Base-by-base conservation (phyloP, 37 sponge, comb jelly and placozoan species). In the Spongilla lacustris region DNA sequence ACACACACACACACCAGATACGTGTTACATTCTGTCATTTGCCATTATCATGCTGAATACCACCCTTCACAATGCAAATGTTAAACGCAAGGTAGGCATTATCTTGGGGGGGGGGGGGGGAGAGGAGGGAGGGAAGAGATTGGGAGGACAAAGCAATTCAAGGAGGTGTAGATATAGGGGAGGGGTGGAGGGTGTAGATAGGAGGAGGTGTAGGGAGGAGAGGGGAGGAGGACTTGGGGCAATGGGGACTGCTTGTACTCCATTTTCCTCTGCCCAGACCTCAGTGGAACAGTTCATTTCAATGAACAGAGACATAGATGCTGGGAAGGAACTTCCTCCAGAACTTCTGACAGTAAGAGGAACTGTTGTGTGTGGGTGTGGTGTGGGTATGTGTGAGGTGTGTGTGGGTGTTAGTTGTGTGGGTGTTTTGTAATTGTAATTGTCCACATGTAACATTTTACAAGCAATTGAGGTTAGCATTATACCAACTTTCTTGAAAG, bases 1-100 rank as follows among this genome's bases (percentile, higher is more conserved):
- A n/a, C n/a, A n/a, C n/a, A n/a, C n/a, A n/a, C n/a, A n/a, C n/a
- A n/a, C n/a, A n/a, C n/a, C 78, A 90, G 98, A 98, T 84, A 91
- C 98, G 10, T 96, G 97, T 80, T 95, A 96, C 81, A 95, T 96
- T 19, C 84, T 95, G 36, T 89, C 97, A 33, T 97, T 97, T 81
- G 90, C 97, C 24, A 79, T 97, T 75, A 97, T 97, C 76, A 97
- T 99, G 97, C 78, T 99, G 35, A 99, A 97, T 78, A 97, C 97
- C 26, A 93, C 91, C 31, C 91, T 99, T 37, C 99, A 99, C 78
- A 95, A 95, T 66, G 91, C 94, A 27, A 92, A 85, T 22, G 94
- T 96, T 58, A 97, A 93, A 49, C 74, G 93, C 71, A 97, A 93
- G 90, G 91, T 98, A 2, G 12, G 82, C 5, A 30, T 0, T 19